These are phyloP conservation scores for Leptinotarsa lineolata DNA, from an alignment of 1,140 invertebrate genomes.

Conservation along the genomic window DNA sequence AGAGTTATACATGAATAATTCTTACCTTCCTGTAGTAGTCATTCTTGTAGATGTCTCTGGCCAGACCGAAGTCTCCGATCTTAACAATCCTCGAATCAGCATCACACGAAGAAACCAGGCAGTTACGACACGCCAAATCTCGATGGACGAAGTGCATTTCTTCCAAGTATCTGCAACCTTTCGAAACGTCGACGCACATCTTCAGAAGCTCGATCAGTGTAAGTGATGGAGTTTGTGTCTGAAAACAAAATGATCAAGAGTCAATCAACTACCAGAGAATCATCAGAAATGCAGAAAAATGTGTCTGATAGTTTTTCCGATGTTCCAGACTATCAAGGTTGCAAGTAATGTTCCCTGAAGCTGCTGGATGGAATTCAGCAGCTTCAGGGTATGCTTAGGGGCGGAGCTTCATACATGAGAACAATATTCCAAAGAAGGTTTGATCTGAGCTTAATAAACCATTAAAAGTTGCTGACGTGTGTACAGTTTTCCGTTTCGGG, in stretches of 20 bases:
- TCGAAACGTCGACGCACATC: constrained; percentile 94
- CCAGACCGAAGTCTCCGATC: constrained; percentile 95
- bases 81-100: constrained; percentile 82
- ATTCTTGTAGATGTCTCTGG: constrained; percentile 93
- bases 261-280: not conserved
- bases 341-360: too few species aligned
- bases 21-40: constrained; percentile 87
- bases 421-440: too few species aligned
- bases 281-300: constrained; percentile 6
- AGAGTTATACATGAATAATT: not conserved
- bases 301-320: not conserved
- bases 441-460: too few species aligned
- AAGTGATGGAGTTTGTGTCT: constrained; percentile 58
- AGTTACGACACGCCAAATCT: constrained; percentile 93
- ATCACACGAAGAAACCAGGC: constrained; percentile 79
- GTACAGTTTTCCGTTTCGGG: too few species aligned
- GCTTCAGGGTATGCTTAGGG: too few species aligned
- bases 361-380: too few species aligned
- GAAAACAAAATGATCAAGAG: constrained; percentile 24
- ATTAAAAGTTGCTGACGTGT: too few species aligned
- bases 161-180: constrained; percentile 90
- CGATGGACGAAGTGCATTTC: constrained; percentile 96
- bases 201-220: constrained; percentile 81
- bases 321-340: too few species aligned
- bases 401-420: too few species aligned